Evolutionary conservation across 1,140 invertebrate genomes (phyloP), one percentile per base, ranked within the genome.

Genomic region (Drosophila biarmipes): DNA sequence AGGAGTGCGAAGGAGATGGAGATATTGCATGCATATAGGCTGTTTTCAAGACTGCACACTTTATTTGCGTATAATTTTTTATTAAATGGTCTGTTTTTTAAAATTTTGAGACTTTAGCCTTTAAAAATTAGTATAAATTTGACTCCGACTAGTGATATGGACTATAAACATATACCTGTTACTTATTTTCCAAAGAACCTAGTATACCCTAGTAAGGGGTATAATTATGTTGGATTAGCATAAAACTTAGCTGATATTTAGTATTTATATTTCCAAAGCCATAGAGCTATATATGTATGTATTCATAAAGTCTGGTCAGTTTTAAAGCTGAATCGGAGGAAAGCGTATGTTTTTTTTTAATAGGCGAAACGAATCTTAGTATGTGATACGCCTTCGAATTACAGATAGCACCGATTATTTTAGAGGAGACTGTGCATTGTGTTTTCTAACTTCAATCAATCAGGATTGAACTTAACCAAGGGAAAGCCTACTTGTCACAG

Each of bases 261-360:
- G n/a, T n/a, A n/a, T 0, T 11, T 14, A 21, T 42, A 14, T 27
- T 8, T 37, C 4, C 21, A 15, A 21, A 55, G n/a, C 6, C 10
- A 7, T 12, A 4, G 0, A 21, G 17, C 11, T 15, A 19, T 1
- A 11, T 31, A 31, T 10, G 1, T 2, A 31, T 1, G 24, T 2
- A 31, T 1, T 3, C 24, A 24, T 5, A 24, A 38, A 15, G 21
- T 55, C 3, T 4, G 3, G 0, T 61, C 31, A 61, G 35, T 57
- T 10, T 21, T 7, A 0, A 29, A 57, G 4, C 17, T 21, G 14
- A 24, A 15, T 1, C 21, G 7, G 17, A 54, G 15, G 6, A n/a
- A 5, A 14, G 34, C 11, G 17, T 24, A 40, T 57, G 17, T 61
- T 2, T 40, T 12, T 61, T 61, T 57, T n/a, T 2, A 61, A 38